These are phyloP conservation scores for Pherbina coryleti DNA, from an alignment of 2,888 invertebrate species.

Conservation along the genomic window DNA sequence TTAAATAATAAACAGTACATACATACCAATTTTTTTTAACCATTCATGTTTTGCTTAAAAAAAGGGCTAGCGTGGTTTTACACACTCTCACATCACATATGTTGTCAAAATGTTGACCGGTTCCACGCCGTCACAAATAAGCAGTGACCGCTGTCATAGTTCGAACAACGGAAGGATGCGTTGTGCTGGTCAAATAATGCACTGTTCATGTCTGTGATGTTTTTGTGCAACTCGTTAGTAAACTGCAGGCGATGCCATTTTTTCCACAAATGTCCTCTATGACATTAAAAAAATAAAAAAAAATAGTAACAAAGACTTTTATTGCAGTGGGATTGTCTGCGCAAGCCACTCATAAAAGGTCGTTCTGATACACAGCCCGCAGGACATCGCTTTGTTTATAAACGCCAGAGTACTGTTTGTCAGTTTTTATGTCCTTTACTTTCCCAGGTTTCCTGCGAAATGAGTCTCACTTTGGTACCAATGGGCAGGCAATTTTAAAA, in stretches of 20 bases:
- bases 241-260: background rate
- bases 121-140: background rate
- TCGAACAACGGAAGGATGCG: background rate
- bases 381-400: background rate
- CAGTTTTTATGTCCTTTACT: background rate
- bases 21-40: background rate
- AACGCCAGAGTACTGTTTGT: background rate
- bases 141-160: too few relatives aligned
- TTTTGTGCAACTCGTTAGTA: conserved; percentile 1
- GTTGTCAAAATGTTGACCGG: conserved; percentile 14
- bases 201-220: background rate
- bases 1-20: conserved; percentile 13
- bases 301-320: background rate
- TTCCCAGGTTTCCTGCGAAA: too few relatives aligned
- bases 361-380: background rate
- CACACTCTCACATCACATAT: conserved; percentile 11
- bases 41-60: background rate
- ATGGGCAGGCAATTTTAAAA: too few relatives aligned
- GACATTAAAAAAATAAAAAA: background rate
- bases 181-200: background rate
- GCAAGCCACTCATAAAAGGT: background rate
- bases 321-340: background rate
- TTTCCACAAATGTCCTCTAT: background rate
- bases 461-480: too few relatives aligned
- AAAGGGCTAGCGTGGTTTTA: background rate